Base-by-base conservation (phyloP, 2,113 vertebrate species). In the Procavia capensis region DNA sequence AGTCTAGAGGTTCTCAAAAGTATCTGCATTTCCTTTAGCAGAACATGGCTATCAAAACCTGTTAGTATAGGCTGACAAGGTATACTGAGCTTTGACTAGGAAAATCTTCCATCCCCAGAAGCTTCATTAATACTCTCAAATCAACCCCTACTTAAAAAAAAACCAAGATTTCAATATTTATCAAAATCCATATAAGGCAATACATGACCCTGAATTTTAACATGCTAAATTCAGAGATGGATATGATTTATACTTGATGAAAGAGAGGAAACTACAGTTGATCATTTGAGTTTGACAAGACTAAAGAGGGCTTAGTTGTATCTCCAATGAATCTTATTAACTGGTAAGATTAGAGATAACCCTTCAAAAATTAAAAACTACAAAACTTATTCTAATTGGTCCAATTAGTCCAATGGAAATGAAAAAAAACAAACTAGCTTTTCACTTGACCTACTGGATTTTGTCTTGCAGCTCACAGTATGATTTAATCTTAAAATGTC, bases 311-410 rank as follows among this genome's bases (percentile, higher is more conserved):
- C 31, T 80, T 43, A 43, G 47, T 63, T 94, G 27, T 25, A 94
- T 85, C 79, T n/a, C 66, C 5, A 93, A 84, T 41, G 90, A 91
- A 72, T 25, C 70, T 85, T 74, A 95, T 85, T 74, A 95, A 75
- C 34, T 84, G 45, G 2, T 76, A 91, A 80, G 6, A 84, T 27
- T 43, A 81, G 9, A 61, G 22, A 92, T 8, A 78, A 8, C 4
- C 36, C 2, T 72, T 50, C 17, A 6, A 78, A 24, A 1, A n/a
- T 36, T 57, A 57, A 19, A n/a, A 70, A n/a, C 34, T 19, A n/a
- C 19, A 70, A 70, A 84, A 74, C 31, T 91, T 79, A 76, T 5
- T 93, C 41, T 84, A 29, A 47, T 19, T 72, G 29, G 14, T 78
- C 17, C n/a, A 93, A 61, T 17, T 92, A 68, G 29, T 92, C 43